Percentiles rank a stretch among this genome's conserved stretches.
phyloP scores from a whole-genome alignment of 2,797 vertebrate species.

The Phylloscopus collybita region DNA sequence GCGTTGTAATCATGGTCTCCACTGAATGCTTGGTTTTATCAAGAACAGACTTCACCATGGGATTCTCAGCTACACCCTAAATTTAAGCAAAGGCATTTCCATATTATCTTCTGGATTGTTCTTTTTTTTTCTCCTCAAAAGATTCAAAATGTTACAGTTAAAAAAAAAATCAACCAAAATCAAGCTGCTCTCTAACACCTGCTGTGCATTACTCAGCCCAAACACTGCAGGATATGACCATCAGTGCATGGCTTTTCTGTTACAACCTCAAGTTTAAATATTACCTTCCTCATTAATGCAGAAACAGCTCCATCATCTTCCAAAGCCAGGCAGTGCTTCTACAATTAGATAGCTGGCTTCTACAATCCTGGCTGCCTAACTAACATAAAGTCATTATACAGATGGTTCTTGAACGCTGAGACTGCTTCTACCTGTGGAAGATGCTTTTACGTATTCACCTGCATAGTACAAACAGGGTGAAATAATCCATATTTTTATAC shows the following conservation, averaged over 20 bases:
- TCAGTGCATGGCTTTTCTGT: neutral
- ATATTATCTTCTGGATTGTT: neutral
- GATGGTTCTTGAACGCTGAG: neutral
- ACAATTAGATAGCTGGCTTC: neutral
- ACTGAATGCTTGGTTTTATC: slow-evolving; percentile 96
- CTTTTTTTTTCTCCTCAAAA: neutral
- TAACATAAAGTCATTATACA: neutral
- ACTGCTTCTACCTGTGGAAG: neutral
- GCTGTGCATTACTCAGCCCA: neutral
- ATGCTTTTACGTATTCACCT: neutral
- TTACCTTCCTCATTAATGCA: neutral
- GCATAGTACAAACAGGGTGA: neutral
- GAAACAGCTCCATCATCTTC: neutral
- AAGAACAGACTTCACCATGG: slow-evolving; percentile 91
- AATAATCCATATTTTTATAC: neutral
- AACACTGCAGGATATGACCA: neutral
- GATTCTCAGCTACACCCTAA: slow-evolving; percentile 94
- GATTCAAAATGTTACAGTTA: neutral
- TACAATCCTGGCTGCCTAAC: neutral
- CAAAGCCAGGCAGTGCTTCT: neutral
- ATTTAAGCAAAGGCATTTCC: neutral
- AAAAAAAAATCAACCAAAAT: neutral
- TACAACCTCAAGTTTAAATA: neutral
- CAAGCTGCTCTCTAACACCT: neutral
- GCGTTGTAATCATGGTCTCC: slow-evolving; percentile 95